Evolutionary conservation across 1,140 invertebrate genomes (phyloP), one percentile per base, ranked within the genome.

Genomic region (Trichonephila inaurata): DNA sequence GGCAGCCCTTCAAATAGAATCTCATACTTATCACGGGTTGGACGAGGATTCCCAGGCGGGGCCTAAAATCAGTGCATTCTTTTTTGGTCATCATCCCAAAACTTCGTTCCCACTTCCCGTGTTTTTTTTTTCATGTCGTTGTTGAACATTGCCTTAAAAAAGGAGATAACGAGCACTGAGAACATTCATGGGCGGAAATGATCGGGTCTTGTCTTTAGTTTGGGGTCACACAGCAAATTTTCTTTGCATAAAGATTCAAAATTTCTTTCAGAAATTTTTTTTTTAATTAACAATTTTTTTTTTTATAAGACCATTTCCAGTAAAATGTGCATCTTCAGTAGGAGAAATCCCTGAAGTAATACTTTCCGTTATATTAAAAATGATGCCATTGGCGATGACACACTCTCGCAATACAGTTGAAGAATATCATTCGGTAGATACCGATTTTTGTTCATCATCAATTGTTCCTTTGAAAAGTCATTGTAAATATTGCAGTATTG

Each of bases 71-170:
- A n/a, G n/a, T n/a, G n/a, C 2, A 81, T 40, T 33, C 4, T 0
- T 81, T 44, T 6, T 1, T 44, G n/a, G 61, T 10, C 28, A n/a
- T 18, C 21, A 58, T 44, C n/a, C 66, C 40, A 77, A 7, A 21
- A 51, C 89, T n/a, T 1, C 21, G 33, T 14, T 77, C n/a, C n/a
- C 40, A 1, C 16, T 58, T n/a, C n/a, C n/a, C n/a, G n/a, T 7
- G 8, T n/a, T 18, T 40, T 77, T 12, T 91, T 19, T 18, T 40
- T 24, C 40, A 81, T 77, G 24, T 77, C 18, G 0, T 16, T 44
- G 6, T 0, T 28, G 66, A 97, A 97, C 97, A 97, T 97, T 18
- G 97, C 97, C 95, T 97, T 97, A n/a, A 95, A 98, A 97, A 21
- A 97, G 97, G 7, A 97, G 97, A 95, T 97, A 97, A 94, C 96